Evolutionary conservation across 2,888 invertebrate genomes (phyloP).

Genomic region (Lithosia quadra): DNA sequence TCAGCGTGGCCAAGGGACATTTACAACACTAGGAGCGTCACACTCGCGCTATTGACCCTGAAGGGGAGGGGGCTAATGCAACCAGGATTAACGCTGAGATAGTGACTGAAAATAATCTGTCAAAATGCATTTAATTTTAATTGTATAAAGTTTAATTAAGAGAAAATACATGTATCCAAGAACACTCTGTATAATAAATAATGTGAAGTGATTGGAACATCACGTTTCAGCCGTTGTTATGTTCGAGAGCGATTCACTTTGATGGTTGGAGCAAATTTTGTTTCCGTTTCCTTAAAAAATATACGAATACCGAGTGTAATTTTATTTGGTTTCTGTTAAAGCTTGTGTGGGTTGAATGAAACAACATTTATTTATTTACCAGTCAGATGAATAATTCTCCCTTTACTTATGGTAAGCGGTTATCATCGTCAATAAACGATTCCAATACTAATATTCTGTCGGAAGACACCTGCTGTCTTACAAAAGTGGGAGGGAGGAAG

Average conservation of each 20-base stretch:
- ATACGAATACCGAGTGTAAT: background rate
- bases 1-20: no score
- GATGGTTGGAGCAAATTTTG: constrained; percentile 43
- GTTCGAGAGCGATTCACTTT: constrained; percentile 46
- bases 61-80: no score
- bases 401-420: background rate
- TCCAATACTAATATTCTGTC: no score
- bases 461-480: no score
- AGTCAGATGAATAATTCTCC: background rate
- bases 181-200: background rate
- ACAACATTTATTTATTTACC: background rate
- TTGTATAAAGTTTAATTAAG: background rate
- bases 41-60: no score
- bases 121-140: no score
- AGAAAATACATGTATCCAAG: background rate
- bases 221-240: constrained; percentile 38
- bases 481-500: background rate
- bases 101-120: no score
- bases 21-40: no score
- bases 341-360: background rate
- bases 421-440: background rate
- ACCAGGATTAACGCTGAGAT: no score
- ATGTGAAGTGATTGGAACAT: constrained; percentile 28
- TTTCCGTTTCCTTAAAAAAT: constrained; percentile 37
- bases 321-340: background rate